phyloP scores from a whole-genome alignment of 2,888 invertebrate genomes.

The Cepaea hortensis region DNA sequence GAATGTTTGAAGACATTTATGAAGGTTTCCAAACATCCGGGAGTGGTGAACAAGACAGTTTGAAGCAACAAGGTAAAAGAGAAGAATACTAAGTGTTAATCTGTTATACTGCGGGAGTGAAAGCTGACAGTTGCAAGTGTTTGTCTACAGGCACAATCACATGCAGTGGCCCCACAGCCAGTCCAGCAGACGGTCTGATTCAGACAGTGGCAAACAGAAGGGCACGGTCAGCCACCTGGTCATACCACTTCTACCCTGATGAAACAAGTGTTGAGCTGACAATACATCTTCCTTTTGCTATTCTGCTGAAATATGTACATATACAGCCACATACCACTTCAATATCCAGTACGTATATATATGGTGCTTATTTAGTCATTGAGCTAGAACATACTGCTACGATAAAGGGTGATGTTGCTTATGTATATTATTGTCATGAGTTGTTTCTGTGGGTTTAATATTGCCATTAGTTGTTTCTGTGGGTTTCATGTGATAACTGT shows the following conservation, averaged over 20 bases:
- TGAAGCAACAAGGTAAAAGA: too few relatives aligned
- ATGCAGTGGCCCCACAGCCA: slow-evolving; percentile 89
- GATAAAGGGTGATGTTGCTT: not conserved
- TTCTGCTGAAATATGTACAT: slow-evolving; percentile 89
- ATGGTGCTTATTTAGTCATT: not conserved
- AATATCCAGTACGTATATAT: slow-evolving; percentile 67
- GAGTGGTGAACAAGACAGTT: too few relatives aligned
- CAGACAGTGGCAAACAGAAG: slow-evolving; percentile 88
- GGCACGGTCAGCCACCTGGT: slow-evolving; percentile 94
- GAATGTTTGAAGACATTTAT: too few relatives aligned
- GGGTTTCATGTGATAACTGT: too few relatives aligned
- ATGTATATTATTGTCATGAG: not conserved
- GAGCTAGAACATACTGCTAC: not conserved
- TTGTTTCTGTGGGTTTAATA: too few relatives aligned
- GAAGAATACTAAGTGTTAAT: too few relatives aligned
- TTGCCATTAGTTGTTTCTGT: too few relatives aligned
- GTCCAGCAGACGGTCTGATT: slow-evolving; percentile 91
- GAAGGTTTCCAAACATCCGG: too few relatives aligned
- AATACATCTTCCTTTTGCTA: slow-evolving; percentile 90
- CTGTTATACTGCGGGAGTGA: too few relatives aligned
- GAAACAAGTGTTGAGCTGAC: slow-evolving; percentile 89
- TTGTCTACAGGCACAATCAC: slow-evolving; percentile 81
- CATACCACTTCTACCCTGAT: slow-evolving; percentile 95
- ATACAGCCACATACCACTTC: slow-evolving; percentile 74
- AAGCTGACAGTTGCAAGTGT: too few relatives aligned